Percentiles rank a stretch among this genome's conserved stretches.
Evolutionary conservation across 2,888 invertebrate genomes (phyloP).

Genomic region (Hoplodrina blanda): DNA sequence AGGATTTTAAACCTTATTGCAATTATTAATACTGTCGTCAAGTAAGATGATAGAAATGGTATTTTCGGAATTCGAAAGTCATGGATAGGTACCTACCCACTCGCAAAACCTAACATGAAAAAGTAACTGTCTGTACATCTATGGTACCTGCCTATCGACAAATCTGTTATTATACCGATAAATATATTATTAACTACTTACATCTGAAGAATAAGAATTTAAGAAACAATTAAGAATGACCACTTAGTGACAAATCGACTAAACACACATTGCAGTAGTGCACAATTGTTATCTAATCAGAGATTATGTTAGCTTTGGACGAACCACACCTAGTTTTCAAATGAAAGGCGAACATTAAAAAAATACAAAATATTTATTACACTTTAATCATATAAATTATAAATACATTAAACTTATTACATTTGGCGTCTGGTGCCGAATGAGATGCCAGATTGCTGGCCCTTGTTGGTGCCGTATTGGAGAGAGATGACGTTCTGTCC

Average conservation of each 20-base stretch:
- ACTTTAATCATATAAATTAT: constrained; percentile 67
- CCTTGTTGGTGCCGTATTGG: constrained; percentile 99
- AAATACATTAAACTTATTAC: constrained; percentile 89
- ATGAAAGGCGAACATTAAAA: constrained; percentile 70
- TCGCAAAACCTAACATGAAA: neutral
- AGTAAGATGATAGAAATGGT: constrained; percentile 12
- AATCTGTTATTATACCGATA: neutral
- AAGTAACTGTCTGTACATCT: neutral
- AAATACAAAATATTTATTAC: constrained; percentile 80
- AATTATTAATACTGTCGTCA: neutral
- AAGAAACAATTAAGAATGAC: constrained; percentile 7
- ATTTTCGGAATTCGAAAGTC: constrained; percentile 14
- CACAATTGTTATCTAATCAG: constrained; percentile 60
- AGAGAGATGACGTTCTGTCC: constrained; percentile 98
- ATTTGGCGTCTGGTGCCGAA: constrained; percentile 99
- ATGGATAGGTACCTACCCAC: neutral
- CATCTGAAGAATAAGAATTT: constrained; percentile 1
- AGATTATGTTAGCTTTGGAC: constrained; percentile 50
- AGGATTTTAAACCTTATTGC: neutral
- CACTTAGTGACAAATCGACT: constrained; percentile 23
- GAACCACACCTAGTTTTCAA: constrained; percentile 67
- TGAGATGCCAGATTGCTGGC: constrained; percentile 98
- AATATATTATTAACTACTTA: too few species aligned
- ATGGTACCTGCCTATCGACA: neutral
- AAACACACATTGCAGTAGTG: constrained; percentile 29